Percentiles rank a stretch among this genome's conserved stretches.
phyloP scores from a whole-genome alignment of 2,888 invertebrate genomes.

The Harpagoxenus sublaevis region DNA sequence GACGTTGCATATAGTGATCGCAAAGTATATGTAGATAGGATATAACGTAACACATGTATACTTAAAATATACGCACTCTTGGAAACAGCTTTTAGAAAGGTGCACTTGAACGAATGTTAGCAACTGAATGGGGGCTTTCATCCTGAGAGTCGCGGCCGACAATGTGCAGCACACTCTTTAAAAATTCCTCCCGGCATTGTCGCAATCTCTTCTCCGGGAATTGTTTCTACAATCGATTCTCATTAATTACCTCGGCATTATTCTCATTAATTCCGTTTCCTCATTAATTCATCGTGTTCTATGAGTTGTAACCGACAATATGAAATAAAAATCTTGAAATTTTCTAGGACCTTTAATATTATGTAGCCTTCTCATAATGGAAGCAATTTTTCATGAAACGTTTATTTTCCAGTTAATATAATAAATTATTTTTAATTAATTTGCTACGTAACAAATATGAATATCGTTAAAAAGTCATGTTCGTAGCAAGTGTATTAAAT shows the following conservation, averaged over 20 bases:
- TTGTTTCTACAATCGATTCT: slow-evolving; percentile 67
- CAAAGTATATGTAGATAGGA: background rate
- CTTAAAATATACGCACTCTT: slow-evolving; percentile 32
- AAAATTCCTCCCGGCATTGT: slow-evolving; percentile 50
- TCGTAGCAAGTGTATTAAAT: background rate
- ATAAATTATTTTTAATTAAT: background rate
- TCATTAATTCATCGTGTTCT: slow-evolving; percentile 5
- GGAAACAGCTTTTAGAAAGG: slow-evolving; percentile 50
- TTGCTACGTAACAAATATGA: background rate
- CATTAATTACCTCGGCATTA: slow-evolving; percentile 37
- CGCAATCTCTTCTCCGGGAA: slow-evolving; percentile 65
- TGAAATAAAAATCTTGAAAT: slow-evolving; percentile 5
- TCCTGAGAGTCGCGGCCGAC: slow-evolving; percentile 42
- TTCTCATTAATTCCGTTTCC: slow-evolving; percentile 19
- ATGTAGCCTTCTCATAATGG: background rate
- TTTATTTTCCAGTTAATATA: background rate
- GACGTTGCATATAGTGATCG: background rate
- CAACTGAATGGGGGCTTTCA: slow-evolving; percentile 52
- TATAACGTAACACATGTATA: slow-evolving; percentile 38
- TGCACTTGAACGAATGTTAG: slow-evolving; percentile 53
- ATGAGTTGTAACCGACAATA: slow-evolving; percentile 13
- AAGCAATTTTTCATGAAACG: slow-evolving; percentile 8
- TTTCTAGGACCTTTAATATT: background rate
- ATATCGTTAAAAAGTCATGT: background rate
- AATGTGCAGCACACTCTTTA: slow-evolving; percentile 53